Evolutionary conservation across 2,888 invertebrate genomes (phyloP).

Genomic region (Stictocephala bisonia): DNA sequence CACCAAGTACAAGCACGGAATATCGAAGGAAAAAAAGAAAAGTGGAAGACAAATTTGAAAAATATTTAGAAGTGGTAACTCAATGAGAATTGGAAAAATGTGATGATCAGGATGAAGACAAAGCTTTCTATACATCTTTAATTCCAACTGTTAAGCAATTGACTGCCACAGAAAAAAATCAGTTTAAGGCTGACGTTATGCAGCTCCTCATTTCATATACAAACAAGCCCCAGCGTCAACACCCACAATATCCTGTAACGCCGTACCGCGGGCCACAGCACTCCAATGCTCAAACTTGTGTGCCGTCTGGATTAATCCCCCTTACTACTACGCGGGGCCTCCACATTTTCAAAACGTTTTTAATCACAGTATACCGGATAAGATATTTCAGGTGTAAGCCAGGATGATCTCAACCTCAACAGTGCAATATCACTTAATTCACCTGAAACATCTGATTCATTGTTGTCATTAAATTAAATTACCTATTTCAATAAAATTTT

Average conservation of each 20-base stretch:
- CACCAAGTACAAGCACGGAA: background rate
- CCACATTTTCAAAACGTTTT: background rate
- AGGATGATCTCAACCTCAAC: background rate
- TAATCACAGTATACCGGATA: background rate
- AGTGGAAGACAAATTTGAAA: slow-evolving; percentile 2
- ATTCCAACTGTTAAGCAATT: slow-evolving; percentile 1
- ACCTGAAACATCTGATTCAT: too few relatives aligned
- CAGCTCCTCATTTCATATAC: background rate
- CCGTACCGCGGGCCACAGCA: background rate
- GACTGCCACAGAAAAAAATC: background rate
- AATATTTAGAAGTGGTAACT: slow-evolving; percentile 2
- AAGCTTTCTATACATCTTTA: background rate
- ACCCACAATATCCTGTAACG: background rate
- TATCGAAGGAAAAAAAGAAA: slow-evolving; percentile 3
- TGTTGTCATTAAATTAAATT: slow-evolving; percentile 1
- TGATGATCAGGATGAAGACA: slow-evolving; percentile 2
- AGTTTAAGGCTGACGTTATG: background rate
- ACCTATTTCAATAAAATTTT: background rate
- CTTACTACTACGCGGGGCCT: background rate
- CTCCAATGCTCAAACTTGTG: background rate
- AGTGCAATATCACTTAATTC: background rate
- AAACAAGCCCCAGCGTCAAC: background rate
- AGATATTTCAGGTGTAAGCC: background rate
- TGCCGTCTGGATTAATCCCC: too few relatives aligned
- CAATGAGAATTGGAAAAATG: background rate